A percentile compares a stretch with the other conserved stretches of the same genome.
Conservation (phyloP, 2,888 invertebrate species). For the Sminthurinus aureus region DNA sequence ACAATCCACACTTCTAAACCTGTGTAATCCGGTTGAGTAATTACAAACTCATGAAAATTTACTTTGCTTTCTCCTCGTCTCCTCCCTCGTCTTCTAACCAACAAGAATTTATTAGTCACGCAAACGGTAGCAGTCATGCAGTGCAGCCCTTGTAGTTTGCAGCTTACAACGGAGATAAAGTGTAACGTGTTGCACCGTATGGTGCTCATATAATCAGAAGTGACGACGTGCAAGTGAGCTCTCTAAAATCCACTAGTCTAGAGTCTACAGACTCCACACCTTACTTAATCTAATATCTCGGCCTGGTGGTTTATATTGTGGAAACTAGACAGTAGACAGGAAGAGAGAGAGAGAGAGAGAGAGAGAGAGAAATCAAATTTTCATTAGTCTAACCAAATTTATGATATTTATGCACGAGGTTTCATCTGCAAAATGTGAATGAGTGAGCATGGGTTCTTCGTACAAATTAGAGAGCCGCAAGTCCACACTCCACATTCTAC, state of each 20-base stretch:
- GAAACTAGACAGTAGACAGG: no score
- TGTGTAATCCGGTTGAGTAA: background rate
- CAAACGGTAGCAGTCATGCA: background rate
- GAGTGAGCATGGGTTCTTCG: background rate
- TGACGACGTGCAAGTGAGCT: background rate
- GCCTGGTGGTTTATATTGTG: background rate
- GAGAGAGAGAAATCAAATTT: constrained; percentile 11
- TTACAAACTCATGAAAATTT: constrained; percentile 14
- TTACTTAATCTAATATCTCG: constrained; percentile 7
- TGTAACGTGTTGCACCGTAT: background rate
- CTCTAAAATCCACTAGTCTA: background rate
- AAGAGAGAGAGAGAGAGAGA: no score
- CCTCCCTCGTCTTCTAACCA: background rate
- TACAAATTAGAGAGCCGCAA: background rate
- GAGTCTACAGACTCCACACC: background rate
- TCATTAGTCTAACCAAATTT: constrained; percentile 19
- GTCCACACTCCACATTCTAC: background rate
- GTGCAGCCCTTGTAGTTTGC: background rate
- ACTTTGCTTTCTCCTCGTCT: background rate
- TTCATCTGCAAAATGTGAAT: background rate
- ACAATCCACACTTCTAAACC: no score
- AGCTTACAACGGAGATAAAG: background rate
- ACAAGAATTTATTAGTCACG: constrained; percentile 14
- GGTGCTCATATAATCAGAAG: background rate
- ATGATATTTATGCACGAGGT: background rate